Base-by-base conservation (phyloP, 2,888 invertebrate genomes). In the Doris montereyensis region DNA sequence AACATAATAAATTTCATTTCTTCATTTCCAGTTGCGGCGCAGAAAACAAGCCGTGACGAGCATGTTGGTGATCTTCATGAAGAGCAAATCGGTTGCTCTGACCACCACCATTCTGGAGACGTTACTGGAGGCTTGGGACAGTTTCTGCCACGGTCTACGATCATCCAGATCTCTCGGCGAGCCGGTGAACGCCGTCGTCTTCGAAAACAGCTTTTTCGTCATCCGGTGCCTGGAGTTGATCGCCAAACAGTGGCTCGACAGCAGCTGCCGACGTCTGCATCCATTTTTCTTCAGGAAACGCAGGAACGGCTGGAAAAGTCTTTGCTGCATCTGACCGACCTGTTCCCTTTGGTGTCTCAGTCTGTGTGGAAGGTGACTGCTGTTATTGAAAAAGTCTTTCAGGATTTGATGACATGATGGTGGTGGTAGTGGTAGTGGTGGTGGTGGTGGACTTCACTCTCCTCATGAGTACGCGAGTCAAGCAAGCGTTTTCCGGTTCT, bases 51-150 rank as follows among this genome's bases (percentile, higher is more conserved):
- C 62, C 8, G 30, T 77, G n/a, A 28, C 65, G 28, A 71, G 62
- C 10, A 77, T 77, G 77, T 52, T 77, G 8, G 35, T 77, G 8
- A 26, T 77, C 58, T 77, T 77, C 60, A 77, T 77, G 70, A 58
- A 60, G 34, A 32, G 72, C 24, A 72, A 21, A 28, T 24, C 30
- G 1, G 8, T 35, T 5, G 41, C 72, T 1, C 34, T 77, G 30
- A 35, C 58, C 8, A 41, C 21, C 17, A 62, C 62, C 26, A 71
- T 77, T 4, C 62, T 77, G 2, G 77, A 77, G 0, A 62, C 71
- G 21, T 65, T 77, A n/a, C 24, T 72, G 34, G 77, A 77, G 35
- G 62, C 41, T n/a, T 17, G 35, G 62, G 77, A 77, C n/a, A 26
- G 8, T 1, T 77, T 72, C 28, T 77, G 77, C 30, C 35, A 35